Evolutionary conservation across 2,888 invertebrate species (phyloP).

Genomic region (Amblyjoppa proteus): DNA sequence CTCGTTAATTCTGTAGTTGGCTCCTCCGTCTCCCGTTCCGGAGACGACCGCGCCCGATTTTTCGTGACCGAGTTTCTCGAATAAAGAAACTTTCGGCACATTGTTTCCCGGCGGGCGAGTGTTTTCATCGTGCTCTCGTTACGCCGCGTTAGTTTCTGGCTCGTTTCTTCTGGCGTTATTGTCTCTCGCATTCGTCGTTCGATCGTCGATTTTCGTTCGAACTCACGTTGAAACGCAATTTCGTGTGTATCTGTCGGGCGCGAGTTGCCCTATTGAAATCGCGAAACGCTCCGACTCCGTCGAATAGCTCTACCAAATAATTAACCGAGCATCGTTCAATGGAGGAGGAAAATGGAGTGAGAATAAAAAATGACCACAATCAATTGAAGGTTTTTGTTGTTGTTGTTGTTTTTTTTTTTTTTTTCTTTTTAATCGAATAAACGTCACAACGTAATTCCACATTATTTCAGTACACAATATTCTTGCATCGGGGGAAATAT

Average conservation of each 20-base stretch:
- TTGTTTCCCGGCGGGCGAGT: not conserved
- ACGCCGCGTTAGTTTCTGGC: slow-evolving; percentile 14
- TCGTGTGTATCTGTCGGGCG: not conserved
- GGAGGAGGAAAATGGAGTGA: not conserved
- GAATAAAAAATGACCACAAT: not conserved
- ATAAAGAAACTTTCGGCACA: slow-evolving; percentile 26
- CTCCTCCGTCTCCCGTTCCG: slow-evolving; percentile 50
- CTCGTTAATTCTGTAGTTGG: not conserved
- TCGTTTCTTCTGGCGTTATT: slow-evolving; percentile 16
- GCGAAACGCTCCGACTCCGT: not conserved
- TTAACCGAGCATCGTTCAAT: not conserved
- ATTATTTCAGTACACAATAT: not conserved
- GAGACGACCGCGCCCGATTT: slow-evolving; percentile 45
- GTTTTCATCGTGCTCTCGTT: slow-evolving; percentile 24
- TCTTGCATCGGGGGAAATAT: not conserved
- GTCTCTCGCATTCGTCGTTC: not conserved
- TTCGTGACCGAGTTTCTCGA: slow-evolving; percentile 59
- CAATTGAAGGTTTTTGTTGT: not conserved
- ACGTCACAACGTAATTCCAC: not conserved
- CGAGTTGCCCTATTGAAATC: not conserved
- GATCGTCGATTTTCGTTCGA: not conserved
- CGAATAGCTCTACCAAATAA: not conserved
- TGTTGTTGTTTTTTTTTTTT: no score
- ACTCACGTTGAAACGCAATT: not conserved
- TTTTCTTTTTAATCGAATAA: not conserved